Percentiles rank a stretch among this genome's conserved stretches.
These are phyloP conservation scores for Gadopsis bispinosus DNA, from an alignment of 2,797 vertebrate species.

Conservation along the genomic window DNA sequence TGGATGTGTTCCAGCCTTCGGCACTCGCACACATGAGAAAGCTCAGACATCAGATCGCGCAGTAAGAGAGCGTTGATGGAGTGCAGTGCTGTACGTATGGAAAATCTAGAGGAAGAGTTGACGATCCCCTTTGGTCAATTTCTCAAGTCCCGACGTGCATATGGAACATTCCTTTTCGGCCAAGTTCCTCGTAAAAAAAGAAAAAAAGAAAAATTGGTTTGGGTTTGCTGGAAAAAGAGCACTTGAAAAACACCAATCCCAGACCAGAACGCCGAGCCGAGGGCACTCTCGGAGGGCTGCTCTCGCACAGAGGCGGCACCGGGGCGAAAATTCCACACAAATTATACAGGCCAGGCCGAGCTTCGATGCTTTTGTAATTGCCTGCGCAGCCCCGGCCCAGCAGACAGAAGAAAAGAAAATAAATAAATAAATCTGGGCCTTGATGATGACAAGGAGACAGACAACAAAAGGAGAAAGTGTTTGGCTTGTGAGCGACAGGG, in stretches of 20 bases:
- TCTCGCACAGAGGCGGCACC: constrained; percentile 54
- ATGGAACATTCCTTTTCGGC: constrained; percentile 66
- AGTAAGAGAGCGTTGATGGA: constrained; percentile 5
- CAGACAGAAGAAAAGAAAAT: constrained; percentile 48
- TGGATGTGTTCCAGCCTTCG: constrained; percentile 34
- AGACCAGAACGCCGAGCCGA: constrained; percentile 47
- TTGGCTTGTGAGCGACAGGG: constrained; percentile 32
- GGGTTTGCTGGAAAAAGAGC: constrained; percentile 39
- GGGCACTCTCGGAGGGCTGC: constrained; percentile 45
- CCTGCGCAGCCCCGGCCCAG: constrained; percentile 59
- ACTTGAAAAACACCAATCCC: constrained; percentile 21
- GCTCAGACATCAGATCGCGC: constrained; percentile 24
- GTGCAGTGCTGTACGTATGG: constrained; percentile 9
- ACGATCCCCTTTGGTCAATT: constrained; percentile 37
- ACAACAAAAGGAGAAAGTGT: constrained; percentile 56
- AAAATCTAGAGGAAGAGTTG: constrained; percentile 50
- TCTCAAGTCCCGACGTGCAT: constrained; percentile 44
- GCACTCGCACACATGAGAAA: neutral
- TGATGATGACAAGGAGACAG: constrained; percentile 53
- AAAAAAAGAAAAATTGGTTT: constrained; percentile 40
- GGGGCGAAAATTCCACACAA: constrained; percentile 76
- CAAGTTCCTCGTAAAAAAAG: constrained; percentile 47
- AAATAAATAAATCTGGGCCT: constrained; percentile 21
- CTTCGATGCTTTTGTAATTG: constrained; percentile 73
- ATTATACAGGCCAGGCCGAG: constrained; percentile 68